These are phyloP conservation scores for Halichoeres trimaculatus DNA, from an alignment of 2,113 vertebrate genomes.

Conservation along the genomic window DNA sequence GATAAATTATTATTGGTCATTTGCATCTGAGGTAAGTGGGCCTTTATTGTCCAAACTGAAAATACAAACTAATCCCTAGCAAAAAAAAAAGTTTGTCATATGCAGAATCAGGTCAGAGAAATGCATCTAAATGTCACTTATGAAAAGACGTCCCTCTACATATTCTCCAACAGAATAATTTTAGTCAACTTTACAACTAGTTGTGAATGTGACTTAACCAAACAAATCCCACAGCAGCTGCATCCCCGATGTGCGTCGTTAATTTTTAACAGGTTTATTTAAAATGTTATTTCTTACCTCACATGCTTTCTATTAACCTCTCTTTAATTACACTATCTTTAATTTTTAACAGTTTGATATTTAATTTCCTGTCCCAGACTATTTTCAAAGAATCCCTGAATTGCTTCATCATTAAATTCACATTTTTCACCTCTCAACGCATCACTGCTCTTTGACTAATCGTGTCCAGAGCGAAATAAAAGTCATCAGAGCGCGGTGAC, in stretches of 20 bases:
- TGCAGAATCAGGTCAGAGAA: neutral
- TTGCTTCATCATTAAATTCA: neutral
- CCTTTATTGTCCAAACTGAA: neutral
- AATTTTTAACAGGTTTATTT: neutral
- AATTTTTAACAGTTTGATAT: neutral
- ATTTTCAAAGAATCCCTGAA: neutral
- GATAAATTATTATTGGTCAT: neutral
- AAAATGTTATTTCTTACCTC: neutral
- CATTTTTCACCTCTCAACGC: neutral
- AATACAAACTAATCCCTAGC: neutral
- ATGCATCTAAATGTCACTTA: neutral
- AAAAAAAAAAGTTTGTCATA: neutral
- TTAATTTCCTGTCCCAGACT: neutral
- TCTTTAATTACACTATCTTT: neutral
- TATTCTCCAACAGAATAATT: no score
- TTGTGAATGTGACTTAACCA: no score
- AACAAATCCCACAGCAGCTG: no score
- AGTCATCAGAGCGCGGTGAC: neutral
- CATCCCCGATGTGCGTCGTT: no score
- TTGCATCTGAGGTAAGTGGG: neutral
- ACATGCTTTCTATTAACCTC: neutral
- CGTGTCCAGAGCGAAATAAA: conserved; percentile 1
- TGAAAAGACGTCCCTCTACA: neutral
- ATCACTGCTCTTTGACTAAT: neutral
- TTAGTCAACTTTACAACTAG: no score